phyloP scores from a whole-genome alignment of 2,888 invertebrate species.

The Dorcus parallelipipedus region DNA sequence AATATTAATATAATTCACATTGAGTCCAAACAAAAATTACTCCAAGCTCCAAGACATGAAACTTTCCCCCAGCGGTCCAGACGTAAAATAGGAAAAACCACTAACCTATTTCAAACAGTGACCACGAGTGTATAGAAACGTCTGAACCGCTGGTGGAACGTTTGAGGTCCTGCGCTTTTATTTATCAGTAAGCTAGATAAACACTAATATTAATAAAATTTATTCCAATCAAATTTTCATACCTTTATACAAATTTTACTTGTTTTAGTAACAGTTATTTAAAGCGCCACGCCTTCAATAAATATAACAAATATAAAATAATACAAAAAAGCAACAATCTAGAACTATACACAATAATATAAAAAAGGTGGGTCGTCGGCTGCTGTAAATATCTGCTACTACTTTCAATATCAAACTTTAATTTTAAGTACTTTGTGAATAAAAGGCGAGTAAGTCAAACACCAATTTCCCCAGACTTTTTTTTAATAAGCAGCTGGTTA shows the following conservation, averaged over 20 bases:
- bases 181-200: constrained; percentile 13
- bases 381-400: constrained; percentile 5
- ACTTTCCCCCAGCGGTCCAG: constrained; percentile 12
- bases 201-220: constrained; percentile 19
- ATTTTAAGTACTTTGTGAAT: constrained; percentile 15
- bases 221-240: constrained; percentile 18
- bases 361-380: constrained; percentile 6
- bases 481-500: background rate
- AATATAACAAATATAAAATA: constrained; percentile 18
- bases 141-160: background rate
- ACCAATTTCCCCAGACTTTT: background rate
- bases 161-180: background rate
- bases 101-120: constrained; percentile 30
- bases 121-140: constrained; percentile 7
- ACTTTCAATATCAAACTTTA: constrained; percentile 14
- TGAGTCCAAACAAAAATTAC: constrained; percentile 38
- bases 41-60: constrained; percentile 14
- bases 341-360: constrained; percentile 19
- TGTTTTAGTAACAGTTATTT: constrained; percentile 4
- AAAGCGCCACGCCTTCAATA: constrained; percentile 10
- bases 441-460: constrained; percentile 7
- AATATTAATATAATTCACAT: constrained; percentile 44
- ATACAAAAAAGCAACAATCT: constrained; percentile 18
- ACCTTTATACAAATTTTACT: constrained; percentile 18
- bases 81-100: constrained; percentile 35